Evolutionary conservation across 2,888 invertebrate species (phyloP).

Genomic region (Thereva unica): DNA sequence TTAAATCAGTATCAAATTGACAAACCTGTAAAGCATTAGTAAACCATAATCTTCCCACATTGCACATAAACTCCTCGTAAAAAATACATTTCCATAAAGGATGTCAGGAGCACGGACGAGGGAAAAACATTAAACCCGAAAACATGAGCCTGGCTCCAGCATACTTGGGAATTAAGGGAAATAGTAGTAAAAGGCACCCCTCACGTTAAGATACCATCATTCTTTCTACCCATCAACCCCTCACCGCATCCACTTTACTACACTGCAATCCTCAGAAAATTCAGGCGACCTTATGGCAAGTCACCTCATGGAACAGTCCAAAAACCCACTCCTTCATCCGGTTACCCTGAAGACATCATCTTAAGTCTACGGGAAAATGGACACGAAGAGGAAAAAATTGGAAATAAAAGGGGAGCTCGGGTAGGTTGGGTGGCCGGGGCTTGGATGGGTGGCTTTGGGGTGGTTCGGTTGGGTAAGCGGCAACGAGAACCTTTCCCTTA

Average conservation of each 20-base stretch:
- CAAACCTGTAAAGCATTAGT: slow-evolving; percentile 34
- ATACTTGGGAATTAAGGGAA: slow-evolving; percentile 29
- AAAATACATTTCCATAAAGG: slow-evolving; percentile 39
- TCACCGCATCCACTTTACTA: neutral
- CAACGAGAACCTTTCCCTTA: slow-evolving; percentile 14
- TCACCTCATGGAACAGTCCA: slow-evolving; percentile 23
- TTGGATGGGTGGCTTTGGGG: neutral
- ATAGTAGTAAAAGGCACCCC: slow-evolving; percentile 28
- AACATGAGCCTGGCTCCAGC: slow-evolving; percentile 24
- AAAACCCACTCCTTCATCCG: slow-evolving; percentile 29
- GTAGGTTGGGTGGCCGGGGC: neutral
- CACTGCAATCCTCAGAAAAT: slow-evolving; percentile 11
- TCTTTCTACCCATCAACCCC: slow-evolving; percentile 2
- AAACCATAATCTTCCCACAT: slow-evolving; percentile 36
- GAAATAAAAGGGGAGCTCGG: slow-evolving; percentile 10
- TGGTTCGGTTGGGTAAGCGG: neutral
- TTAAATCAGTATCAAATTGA: slow-evolving; percentile 4
- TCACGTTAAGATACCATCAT: neutral
- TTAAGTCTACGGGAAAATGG: slow-evolving; percentile 37
- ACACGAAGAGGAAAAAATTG: slow-evolving; percentile 33
- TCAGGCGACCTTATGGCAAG: slow-evolving; percentile 32
- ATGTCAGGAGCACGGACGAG: slow-evolving; percentile 25
- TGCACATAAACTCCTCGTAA: slow-evolving; percentile 38
- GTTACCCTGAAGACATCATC: slow-evolving; percentile 38
- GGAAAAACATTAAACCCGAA: slow-evolving; percentile 32